phyloP scores from a whole-genome alignment of 1,140 invertebrate species.

The Oryzaephilus surinamensis region DNA sequence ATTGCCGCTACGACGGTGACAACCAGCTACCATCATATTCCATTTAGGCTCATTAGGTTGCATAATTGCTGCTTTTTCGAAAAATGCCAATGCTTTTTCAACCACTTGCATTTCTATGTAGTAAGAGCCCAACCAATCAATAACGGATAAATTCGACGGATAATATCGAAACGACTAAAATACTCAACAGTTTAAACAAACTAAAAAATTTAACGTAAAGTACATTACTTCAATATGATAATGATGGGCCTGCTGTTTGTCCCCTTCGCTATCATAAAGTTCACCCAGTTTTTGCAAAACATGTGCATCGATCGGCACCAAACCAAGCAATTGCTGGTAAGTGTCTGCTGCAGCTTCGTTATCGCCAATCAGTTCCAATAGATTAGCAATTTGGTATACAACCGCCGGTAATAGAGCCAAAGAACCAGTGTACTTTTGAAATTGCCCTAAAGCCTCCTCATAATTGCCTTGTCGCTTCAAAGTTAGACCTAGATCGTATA shows the following conservation, averaged over 20 bases:
- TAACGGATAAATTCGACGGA: constrained; percentile 79
- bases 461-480: constrained; percentile 60
- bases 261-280: constrained; percentile 73
- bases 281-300: constrained; percentile 75
- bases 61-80: constrained; percentile 78
- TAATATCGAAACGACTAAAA: constrained; percentile 75
- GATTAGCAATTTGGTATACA: constrained; percentile 73
- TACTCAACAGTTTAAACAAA: constrained; percentile 1
- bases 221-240: constrained; percentile 72
- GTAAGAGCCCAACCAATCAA: constrained; percentile 87
- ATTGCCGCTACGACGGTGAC: constrained; percentile 70
- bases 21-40: constrained; percentile 75
- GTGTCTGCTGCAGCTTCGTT: constrained; percentile 68
- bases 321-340: constrained; percentile 75
- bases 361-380: constrained; percentile 67
- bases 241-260: constrained; percentile 86
- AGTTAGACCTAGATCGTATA: constrained; percentile 79
- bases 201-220: neutral
- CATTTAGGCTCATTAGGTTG: constrained; percentile 78
- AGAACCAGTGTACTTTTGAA: constrained; percentile 55
- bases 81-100: constrained; percentile 82
- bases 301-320: constrained; percentile 74
- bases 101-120: constrained; percentile 79
- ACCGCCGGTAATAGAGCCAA: constrained; percentile 60
- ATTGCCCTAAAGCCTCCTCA: constrained; percentile 68